A percentile compares a stretch with the other conserved stretches of the same genome.
Conservation (phyloP, 2,888 invertebrate genomes). For the Neoascia interrupta region DNA sequence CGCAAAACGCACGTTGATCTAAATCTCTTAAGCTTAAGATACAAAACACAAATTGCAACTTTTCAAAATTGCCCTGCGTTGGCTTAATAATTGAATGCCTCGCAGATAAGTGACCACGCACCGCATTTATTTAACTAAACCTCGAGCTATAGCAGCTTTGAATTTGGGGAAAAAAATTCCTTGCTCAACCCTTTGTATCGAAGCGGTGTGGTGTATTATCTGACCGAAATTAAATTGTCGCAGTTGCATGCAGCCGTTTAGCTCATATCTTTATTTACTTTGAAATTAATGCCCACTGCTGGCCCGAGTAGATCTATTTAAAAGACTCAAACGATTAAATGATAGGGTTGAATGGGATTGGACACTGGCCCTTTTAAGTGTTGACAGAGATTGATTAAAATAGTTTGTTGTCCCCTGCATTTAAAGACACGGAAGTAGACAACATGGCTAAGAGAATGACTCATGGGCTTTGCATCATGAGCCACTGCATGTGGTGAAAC, state of each 20-base stretch:
- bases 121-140: constrained; percentile 18
- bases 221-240: constrained; percentile 58
- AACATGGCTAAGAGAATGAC: not conserved
- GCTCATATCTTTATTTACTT: constrained; percentile 37
- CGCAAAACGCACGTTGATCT: constrained; percentile 49
- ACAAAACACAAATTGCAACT: constrained; percentile 7
- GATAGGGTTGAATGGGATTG: constrained; percentile 24
- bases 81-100: constrained; percentile 10
- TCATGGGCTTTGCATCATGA: constrained; percentile 9
- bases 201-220: too few relatives aligned
- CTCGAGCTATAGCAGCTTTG: not conserved
- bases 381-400: constrained; percentile 54
- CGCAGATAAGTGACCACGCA: constrained; percentile 23
- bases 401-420: constrained; percentile 1
- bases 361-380: constrained; percentile 10
- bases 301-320: constrained; percentile 14
- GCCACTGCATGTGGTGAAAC: constrained; percentile 21
- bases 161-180: too few relatives aligned
- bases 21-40: constrained; percentile 42
- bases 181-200: too few relatives aligned
- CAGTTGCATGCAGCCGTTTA: constrained; percentile 21
- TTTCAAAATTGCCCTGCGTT: constrained; percentile 15
- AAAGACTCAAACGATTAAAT: not conserved
- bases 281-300: constrained; percentile 22
- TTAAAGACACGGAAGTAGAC: constrained; percentile 8